A percentile compares a stretch with the other conserved stretches of the same genome.
Evolutionary conservation across 2,888 invertebrate species (phyloP).

Genomic region (Ptilodon capucinus): DNA sequence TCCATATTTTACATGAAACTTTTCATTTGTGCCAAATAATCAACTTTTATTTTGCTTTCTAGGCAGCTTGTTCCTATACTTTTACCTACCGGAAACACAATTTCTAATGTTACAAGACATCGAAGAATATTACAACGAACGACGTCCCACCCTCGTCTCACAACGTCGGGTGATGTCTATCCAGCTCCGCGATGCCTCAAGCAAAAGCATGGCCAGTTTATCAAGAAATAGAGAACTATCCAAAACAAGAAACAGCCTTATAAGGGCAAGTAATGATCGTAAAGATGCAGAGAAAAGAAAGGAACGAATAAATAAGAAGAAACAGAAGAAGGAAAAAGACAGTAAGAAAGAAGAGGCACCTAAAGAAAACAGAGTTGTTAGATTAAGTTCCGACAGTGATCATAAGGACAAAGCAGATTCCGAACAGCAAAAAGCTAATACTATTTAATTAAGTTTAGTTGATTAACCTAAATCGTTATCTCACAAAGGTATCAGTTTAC

Average conservation of each 20-base stretch:
- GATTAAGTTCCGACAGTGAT: neutral
- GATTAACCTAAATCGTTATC: neutral
- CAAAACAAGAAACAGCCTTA: neutral
- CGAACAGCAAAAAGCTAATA: neutral
- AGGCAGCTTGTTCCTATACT: slow-evolving; percentile 80
- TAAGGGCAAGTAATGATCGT: neutral
- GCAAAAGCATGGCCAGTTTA: neutral
- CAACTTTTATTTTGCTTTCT: slow-evolving; percentile 19
- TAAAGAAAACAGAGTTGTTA: neutral
- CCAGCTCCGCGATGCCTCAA: slow-evolving; percentile 19
- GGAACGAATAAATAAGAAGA: neutral
- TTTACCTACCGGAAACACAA: slow-evolving; percentile 84
- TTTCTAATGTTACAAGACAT: slow-evolving; percentile 85
- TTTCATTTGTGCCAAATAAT: too few relatives aligned
- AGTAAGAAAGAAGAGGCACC: neutral
- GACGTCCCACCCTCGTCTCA: slow-evolving; percentile 66
- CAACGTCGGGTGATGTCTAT: slow-evolving; percentile 42
- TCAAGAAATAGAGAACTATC: neutral
- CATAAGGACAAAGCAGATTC: neutral
- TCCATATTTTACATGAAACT: too few relatives aligned
- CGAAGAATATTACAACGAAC: slow-evolving; percentile 84
- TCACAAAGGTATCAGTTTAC: neutral
- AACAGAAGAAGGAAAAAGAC: neutral
- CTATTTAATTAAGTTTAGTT: too few relatives aligned
- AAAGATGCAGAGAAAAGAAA: neutral